Evolutionary conservation across 2,797 vertebrate species (phyloP), one percentile per base, ranked within the genome.

Genomic region (Percopsis omiscomaycus): DNA sequence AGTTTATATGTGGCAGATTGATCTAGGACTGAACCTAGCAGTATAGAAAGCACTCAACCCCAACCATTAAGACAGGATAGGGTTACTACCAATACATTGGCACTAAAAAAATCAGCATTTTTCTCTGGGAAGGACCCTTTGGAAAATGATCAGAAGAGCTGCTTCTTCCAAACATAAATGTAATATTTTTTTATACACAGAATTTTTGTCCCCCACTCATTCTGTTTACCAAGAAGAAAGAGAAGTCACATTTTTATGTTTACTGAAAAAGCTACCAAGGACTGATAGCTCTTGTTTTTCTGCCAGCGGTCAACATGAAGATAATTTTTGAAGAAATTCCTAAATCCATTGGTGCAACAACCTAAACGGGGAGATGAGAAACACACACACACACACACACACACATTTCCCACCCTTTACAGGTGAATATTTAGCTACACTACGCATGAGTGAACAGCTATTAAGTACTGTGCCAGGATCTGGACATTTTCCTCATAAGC

Each of bases 231-330:
- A 55, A 66, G 47, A 22, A 68, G 55, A 55, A 69, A 16, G 52
- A 55, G 50, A 62, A 54, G 14, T 59, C 67, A 61, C 42, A 68
- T 70, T 61, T 73, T 27, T 71, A 54, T 75, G 82, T 81, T 4
- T 68, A 73, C 84, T 65, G 80, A 81, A 83, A 85, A 77, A 65
- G 66, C 47, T 70, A 48, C 59, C 53, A 28, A 64, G 67, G 64
- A 72, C 60, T 16, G 65, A 69, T 54, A 58, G 44, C 66, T 61
- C 62, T 55, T 70, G 27, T 61, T 74, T 77, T 78, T 68, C 72
- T 77, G 72, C 72, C 56, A 61, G 62, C 22, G 22, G 22, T 22
- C 22, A 22, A 22, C 22, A 58, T 10, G 32, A 59, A 63, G 61
- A 58, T 47, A 13, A 52, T 55, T 55, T 44, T 4, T 32, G 46